phyloP scores from a whole-genome alignment of 2,888 invertebrate species.

The Holacanthella duospinosa region DNA sequence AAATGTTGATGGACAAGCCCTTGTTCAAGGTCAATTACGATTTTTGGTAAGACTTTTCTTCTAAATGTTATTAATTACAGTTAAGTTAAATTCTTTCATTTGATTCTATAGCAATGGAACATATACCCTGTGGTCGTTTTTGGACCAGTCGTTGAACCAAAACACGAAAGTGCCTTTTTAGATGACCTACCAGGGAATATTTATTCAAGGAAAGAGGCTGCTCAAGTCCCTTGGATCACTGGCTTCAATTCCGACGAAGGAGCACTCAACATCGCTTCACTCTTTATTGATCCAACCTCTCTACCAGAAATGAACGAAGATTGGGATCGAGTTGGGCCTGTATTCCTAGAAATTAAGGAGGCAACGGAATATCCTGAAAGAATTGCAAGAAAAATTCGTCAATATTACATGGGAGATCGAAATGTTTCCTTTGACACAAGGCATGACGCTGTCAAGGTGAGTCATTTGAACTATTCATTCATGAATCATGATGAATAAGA shows the following conservation, averaged over 20 bases:
- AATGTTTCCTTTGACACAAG: conserved; percentile 24
- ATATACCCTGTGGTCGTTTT: conserved; percentile 33
- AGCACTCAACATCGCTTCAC: conserved; percentile 26
- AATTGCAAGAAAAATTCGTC: conserved; percentile 14
- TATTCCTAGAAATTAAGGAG: conserved; percentile 27
- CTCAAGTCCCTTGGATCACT: conserved; percentile 25
- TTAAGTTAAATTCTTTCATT: neutral
- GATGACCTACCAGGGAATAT: conserved; percentile 29
- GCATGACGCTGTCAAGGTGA: conserved; percentile 23
- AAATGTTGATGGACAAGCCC: conserved; percentile 16
- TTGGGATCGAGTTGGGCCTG: conserved; percentile 32
- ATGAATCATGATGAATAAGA: neutral
- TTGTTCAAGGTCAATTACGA: conserved; percentile 22
- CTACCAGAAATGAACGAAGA: conserved; percentile 25
- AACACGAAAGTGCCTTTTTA: conserved; percentile 19
- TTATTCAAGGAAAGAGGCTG: conserved; percentile 22
- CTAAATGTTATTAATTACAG: neutral
- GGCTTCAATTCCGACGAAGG: conserved; percentile 32
- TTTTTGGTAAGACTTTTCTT: conserved; percentile 21
- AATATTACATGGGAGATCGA: conserved; percentile 26
- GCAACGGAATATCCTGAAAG: neutral
- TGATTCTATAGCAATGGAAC: conserved; percentile 26
- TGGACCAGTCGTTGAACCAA: conserved; percentile 26
- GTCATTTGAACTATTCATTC: too few species aligned
- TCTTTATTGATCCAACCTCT: conserved; percentile 19